phyloP scores from a whole-genome alignment of 1,140 invertebrate species.

The Drosophila sproati region DNA sequence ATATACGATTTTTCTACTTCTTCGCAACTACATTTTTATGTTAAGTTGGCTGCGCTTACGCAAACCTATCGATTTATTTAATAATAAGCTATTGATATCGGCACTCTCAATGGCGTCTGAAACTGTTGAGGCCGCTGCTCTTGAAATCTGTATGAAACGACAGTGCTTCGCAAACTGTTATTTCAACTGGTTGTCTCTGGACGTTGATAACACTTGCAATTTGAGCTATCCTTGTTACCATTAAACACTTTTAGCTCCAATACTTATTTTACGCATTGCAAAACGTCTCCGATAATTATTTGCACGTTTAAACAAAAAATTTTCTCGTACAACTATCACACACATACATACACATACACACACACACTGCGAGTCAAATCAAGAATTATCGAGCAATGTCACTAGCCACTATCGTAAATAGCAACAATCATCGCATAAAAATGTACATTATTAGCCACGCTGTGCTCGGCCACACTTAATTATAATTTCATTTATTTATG shows the following conservation, averaged over 20 bases:
- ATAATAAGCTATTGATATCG: constrained; percentile 37
- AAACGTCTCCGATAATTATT: not conserved
- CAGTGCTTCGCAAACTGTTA: constrained; percentile 20
- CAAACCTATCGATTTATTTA: constrained; percentile 44
- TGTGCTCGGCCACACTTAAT: not conserved
- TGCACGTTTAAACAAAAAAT: constrained; percentile 12
- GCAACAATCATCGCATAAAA: not conserved
- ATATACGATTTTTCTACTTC: constrained; percentile 57
- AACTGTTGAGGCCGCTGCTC: constrained; percentile 31
- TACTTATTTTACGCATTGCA: not conserved
- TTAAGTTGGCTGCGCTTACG: constrained; percentile 55
- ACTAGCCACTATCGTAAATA: constrained; percentile 1
- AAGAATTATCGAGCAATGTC: constrained; percentile 10
- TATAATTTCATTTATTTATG: not conserved
- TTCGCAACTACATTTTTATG: constrained; percentile 45
- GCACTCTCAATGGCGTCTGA: constrained; percentile 24
- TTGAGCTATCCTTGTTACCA: not conserved
- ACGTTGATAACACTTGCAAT: not conserved
- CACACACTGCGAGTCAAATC: constrained; percentile 12
- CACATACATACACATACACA: constrained; percentile 15
- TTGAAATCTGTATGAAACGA: constrained; percentile 1
- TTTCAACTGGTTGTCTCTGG: not conserved
- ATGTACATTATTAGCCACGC: no score
- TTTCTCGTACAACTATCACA: constrained; percentile 18
- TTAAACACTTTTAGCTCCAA: not conserved